Conservation (phyloP, 2,888 invertebrate species). For the Mesorhabditis spiculigera region DNA sequence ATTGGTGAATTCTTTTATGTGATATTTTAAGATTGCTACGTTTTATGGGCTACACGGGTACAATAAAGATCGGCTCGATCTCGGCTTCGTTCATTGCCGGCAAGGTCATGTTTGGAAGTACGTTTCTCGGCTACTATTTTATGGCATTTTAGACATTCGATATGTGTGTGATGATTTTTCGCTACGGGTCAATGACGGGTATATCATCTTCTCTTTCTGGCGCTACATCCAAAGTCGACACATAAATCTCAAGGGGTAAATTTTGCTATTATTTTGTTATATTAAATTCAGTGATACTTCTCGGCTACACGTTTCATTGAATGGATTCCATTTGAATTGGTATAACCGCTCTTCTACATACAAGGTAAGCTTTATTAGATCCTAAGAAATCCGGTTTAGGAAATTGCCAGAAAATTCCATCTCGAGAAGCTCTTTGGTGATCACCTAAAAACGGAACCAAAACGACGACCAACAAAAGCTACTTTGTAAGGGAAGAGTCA, state of each 20-base stretch:
- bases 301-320: slow-evolving; percentile 63
- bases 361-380: slow-evolving; percentile 13
- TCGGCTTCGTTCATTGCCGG: slow-evolving; percentile 92
- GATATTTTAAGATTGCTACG: slow-evolving; percentile 26
- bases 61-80: slow-evolving; percentile 73
- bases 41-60: slow-evolving; percentile 28
- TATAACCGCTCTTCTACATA: slow-evolving; percentile 63
- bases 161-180: slow-evolving; percentile 91
- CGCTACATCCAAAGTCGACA: slow-evolving; percentile 69
- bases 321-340: slow-evolving; percentile 77
- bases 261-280: slow-evolving; percentile 9
- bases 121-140: slow-evolving; percentile 8
- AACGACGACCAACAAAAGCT: slow-evolving; percentile 18
- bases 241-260: slow-evolving; percentile 19
- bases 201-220: slow-evolving; percentile 97
- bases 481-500: too few relatives aligned
- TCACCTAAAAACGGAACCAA: slow-evolving; percentile 20
- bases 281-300: slow-evolving; percentile 69
- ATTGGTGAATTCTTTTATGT: not conserved
- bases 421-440: slow-evolving; percentile 30
- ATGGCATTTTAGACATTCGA: slow-evolving; percentile 66
- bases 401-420: slow-evolving; percentile 29
- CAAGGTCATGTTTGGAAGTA: slow-evolving; percentile 93
- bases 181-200: slow-evolving; percentile 88
- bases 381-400: slow-evolving; percentile 6